A percentile compares a stretch with the other conserved stretches of the same genome.
Evolutionary conservation across 2,797 vertebrate species (phyloP).

Genomic region (Meda fulgida): DNA sequence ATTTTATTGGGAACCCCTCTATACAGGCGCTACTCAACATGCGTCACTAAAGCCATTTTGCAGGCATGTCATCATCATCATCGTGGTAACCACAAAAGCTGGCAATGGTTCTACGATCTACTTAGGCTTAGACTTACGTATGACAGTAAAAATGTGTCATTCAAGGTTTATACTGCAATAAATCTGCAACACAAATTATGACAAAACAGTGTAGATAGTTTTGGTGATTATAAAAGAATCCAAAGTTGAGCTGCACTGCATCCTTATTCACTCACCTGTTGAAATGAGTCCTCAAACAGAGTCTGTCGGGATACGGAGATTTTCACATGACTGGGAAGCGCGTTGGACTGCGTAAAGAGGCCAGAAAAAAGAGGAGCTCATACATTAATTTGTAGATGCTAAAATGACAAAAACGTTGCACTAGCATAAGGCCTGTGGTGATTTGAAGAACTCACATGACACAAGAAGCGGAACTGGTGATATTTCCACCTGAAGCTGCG

Average conservation of each 20-base stretch:
- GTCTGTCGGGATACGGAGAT: constrained; percentile 97
- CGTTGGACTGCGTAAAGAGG: constrained; percentile 84
- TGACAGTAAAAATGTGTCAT: too few species aligned
- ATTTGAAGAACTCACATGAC: constrained; percentile 86
- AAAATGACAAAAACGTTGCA: neutral
- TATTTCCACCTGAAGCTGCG: constrained; percentile 99
- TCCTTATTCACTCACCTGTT: constrained; percentile 83
- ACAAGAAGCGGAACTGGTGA: constrained; percentile 98
- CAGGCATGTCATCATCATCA: neutral
- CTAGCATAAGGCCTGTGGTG: neutral
- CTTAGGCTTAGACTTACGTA: too few species aligned
- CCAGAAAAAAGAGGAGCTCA: neutral
- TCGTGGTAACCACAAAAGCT: neutral
- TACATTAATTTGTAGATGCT: neutral
- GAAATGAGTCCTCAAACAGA: constrained; percentile 96
- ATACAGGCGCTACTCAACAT: neutral
- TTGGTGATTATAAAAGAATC: neutral
- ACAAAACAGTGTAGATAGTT: too few species aligned
- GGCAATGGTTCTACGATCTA: neutral
- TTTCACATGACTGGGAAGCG: constrained; percentile 95
- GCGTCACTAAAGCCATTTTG: neutral
- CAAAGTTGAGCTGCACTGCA: neutral
- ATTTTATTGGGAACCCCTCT: neutral
- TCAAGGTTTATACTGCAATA: too few species aligned
- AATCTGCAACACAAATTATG: neutral